A percentile compares a stretch with the other conserved stretches of the same genome.
These are phyloP conservation scores for Haemorhous mexicanus DNA, from an alignment of 2,113 vertebrate genomes.

Conservation along the genomic window DNA sequence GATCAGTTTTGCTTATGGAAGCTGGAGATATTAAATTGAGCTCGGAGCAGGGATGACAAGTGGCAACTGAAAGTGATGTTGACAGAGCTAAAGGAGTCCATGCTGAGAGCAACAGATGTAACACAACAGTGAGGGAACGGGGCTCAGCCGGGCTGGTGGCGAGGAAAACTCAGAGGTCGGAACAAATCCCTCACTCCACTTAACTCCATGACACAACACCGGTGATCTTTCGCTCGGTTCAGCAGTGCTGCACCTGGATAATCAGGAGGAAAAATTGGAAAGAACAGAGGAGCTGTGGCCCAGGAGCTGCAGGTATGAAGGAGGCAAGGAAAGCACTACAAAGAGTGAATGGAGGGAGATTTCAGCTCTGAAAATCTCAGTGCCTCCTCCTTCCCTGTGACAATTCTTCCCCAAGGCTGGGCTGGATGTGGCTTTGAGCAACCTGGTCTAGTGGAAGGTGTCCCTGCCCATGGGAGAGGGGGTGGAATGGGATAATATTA, in stretches of 20 bases:
- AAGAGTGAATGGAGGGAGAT: background rate
- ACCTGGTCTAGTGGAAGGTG: background rate
- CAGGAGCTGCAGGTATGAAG: background rate
- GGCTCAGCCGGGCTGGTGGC: background rate
- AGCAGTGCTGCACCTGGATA: background rate
- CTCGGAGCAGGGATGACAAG: slow-evolving; percentile 6
- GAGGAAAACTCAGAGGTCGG: background rate
- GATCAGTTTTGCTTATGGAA: slow-evolving; percentile 38
- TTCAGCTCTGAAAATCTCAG: background rate
- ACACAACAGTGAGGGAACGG: background rate
- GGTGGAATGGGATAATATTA: background rate
- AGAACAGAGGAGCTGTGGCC: accelerated
- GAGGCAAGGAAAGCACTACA: background rate
- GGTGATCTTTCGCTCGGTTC: background rate
- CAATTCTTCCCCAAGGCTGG: background rate
- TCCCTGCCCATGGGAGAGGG: background rate
- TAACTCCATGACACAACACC: background rate
- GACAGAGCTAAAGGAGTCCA: slow-evolving; percentile 20
- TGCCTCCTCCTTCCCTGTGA: background rate
- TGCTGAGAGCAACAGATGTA: background rate
- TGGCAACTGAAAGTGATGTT: background rate
- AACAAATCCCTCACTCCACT: background rate
- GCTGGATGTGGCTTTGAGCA: background rate
- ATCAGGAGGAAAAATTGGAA: background rate
- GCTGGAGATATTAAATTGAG: background rate